Conservation (phyloP, 2,797 vertebrate species). For the Betta splendens region DNA sequence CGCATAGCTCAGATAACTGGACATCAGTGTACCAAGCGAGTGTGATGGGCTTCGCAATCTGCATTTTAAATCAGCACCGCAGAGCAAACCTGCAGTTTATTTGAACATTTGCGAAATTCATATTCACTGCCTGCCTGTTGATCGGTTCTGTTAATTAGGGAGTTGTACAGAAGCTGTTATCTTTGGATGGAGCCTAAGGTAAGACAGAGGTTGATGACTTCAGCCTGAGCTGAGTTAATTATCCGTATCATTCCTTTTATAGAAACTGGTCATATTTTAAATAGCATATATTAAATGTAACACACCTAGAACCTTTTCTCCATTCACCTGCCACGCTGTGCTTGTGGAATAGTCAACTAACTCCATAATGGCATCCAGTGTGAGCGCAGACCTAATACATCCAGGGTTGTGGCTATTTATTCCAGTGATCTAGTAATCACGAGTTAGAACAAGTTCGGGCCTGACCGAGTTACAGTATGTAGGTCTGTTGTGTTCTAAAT, state of each 20-base stretch:
- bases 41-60: conserved; percentile 18
- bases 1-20: conserved; percentile 20
- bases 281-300: conserved; percentile 3
- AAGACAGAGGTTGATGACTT: neutral
- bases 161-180: neutral
- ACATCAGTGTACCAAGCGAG: neutral
- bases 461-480: neutral
- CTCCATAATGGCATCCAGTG: conserved; percentile 31
- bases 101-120: neutral
- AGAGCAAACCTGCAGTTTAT: neutral
- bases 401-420: conserved; percentile 9
- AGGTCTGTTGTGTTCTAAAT: too few species aligned
- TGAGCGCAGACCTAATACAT: conserved; percentile 15
- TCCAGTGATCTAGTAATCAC: conserved; percentile 4
- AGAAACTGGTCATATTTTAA: neutral
- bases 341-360: conserved; percentile 25
- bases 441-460: conserved; percentile 8
- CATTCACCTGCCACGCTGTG: conserved; percentile 27
- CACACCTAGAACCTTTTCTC: conserved; percentile 29
- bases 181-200: neutral
- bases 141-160: neutral
- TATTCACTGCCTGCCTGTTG: too few species aligned
- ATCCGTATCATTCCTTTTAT: neutral
- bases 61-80: neutral
- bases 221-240: neutral